A percentile compares a stretch with the other conserved stretches of the same genome.
Conservation (phyloP, 2,888 invertebrate genomes). For the Phragmatobia fuliginosa region DNA sequence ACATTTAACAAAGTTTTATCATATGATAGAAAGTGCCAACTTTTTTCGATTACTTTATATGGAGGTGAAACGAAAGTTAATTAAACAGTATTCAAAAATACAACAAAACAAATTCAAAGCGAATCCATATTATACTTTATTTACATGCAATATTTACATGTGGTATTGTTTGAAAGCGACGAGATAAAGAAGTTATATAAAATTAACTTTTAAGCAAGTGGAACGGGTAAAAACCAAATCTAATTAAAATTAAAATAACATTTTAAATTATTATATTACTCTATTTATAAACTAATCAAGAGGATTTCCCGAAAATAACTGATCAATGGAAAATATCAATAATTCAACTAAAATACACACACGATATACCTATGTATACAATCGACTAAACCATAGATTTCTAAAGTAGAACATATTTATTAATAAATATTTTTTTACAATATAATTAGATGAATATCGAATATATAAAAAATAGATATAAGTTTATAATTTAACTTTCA, state of each 20-base stretch:
- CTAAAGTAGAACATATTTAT: too few relatives aligned
- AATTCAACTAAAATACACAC: neutral
- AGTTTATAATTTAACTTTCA: too few relatives aligned
- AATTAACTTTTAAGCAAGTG: neutral
- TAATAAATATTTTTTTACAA: too few relatives aligned
- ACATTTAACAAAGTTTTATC: neutral
- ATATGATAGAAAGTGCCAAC: neutral
- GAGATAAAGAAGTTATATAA: too few relatives aligned
- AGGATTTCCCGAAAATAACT: neutral
- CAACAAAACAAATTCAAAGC: neutral
- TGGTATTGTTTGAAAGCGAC: neutral
- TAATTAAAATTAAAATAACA: neutral
- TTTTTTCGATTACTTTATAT: neutral
- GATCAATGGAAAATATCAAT: neutral
- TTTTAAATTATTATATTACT: neutral
- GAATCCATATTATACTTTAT: neutral
- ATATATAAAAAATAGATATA: too few relatives aligned
- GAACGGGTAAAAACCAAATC: neutral
- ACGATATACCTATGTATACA: too few relatives aligned
- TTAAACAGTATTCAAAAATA: neutral
- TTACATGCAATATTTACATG: neutral
- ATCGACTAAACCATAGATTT: too few relatives aligned
- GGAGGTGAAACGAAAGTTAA: neutral
- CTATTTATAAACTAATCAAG: neutral
- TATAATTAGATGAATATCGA: too few relatives aligned